phyloP scores from a whole-genome alignment of 2,888 invertebrate genomes.

The Microchrysa polita region DNA sequence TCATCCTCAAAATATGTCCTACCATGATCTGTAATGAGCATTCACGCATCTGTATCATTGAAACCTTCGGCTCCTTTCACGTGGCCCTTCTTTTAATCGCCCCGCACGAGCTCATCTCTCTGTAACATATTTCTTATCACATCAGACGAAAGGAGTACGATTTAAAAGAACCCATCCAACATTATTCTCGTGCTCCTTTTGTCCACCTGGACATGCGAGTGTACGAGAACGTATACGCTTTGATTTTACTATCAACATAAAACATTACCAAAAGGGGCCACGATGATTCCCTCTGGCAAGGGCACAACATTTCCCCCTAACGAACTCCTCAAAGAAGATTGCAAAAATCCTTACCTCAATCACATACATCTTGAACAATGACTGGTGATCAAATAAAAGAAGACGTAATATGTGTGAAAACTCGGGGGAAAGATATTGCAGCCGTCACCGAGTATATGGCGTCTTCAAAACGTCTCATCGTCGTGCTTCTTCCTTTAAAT shows the following conservation, averaged over 20 bases:
- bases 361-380: slow-evolving; percentile 10
- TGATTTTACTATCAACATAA: slow-evolving; percentile 11
- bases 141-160: no score
- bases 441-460: slow-evolving; percentile 17
- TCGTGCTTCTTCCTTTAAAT: slow-evolving; percentile 32
- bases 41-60: no score
- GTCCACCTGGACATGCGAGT: slow-evolving; percentile 4
- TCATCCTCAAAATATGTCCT: no score
- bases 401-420: slow-evolving; percentile 27
- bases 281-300: background rate
- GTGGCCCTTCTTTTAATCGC: no score
- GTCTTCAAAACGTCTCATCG: background rate
- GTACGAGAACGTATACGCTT: no score
- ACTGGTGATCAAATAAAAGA: slow-evolving; percentile 8
- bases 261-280: background rate
- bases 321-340: slow-evolving; percentile 6
- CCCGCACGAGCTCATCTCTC: no score
- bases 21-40: no score
- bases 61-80: no score
- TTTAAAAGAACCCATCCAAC: no score
- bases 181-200: background rate
- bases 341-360: slow-evolving; percentile 8
- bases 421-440: background rate
- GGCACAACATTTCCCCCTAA: no score
- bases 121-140: no score